Conservation (phyloP, 2,888 invertebrate genomes). For the Calephelis perditalis region DNA sequence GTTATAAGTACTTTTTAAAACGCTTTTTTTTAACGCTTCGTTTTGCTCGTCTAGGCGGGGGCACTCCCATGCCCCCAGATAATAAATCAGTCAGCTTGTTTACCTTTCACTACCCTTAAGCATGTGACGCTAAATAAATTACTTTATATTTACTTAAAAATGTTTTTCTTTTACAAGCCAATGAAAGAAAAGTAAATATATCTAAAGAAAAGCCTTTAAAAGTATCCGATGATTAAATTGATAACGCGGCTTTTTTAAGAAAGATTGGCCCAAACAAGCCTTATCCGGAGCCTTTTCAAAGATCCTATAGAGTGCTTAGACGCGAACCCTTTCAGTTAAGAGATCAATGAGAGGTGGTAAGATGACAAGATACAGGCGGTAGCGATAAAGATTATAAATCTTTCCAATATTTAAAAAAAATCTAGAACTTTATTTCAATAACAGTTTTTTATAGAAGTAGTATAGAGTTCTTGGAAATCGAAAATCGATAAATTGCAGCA, state of each 20-base stretch:
- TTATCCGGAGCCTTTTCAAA: conserved; percentile 57
- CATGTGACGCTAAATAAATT: background rate
- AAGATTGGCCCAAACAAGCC: conserved; percentile 54
- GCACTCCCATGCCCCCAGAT: too few relatives aligned
- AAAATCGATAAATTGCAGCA: too few relatives aligned
- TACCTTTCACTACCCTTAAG: background rate
- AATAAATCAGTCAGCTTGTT: too few relatives aligned
- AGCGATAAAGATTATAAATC: conserved; percentile 10
- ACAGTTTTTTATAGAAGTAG: too few relatives aligned
- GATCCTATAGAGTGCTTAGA: conserved; percentile 51
- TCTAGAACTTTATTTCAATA: too few relatives aligned
- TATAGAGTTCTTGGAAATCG: too few relatives aligned
- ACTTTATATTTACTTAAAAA: background rate
- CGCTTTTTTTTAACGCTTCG: too few relatives aligned
- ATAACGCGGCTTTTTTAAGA: conserved; percentile 52
- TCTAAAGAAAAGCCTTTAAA: conserved; percentile 35
- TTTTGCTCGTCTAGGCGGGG: too few relatives aligned
- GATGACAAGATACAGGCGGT: conserved; percentile 29
- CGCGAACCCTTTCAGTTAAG: conserved; percentile 56
- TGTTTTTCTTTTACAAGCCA: conserved; percentile 14
- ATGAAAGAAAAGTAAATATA: conserved; percentile 21
- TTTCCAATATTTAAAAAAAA: too few relatives aligned
- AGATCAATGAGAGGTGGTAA: conserved; percentile 48
- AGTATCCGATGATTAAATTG: conserved; percentile 60
- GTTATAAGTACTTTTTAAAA: too few relatives aligned